Evolutionary conservation across 2,888 invertebrate species (phyloP), one percentile per base, ranked within the genome.

Genomic region (Pseudoips prasinana): DNA sequence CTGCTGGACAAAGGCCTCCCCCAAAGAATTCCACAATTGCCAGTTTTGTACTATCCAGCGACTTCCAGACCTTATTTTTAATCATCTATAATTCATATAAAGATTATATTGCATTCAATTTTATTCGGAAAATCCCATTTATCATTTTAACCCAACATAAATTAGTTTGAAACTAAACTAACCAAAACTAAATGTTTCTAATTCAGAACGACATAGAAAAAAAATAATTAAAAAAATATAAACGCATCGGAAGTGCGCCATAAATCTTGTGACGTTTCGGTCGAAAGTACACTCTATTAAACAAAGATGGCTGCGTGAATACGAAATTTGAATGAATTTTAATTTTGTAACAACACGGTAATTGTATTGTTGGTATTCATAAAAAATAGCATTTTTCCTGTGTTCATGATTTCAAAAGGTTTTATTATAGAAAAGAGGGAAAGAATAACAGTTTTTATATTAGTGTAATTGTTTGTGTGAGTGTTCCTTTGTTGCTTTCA

Each of bases 241-340:
- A 57, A 60, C 53, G 54, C 33, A 56, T 73, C 72, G 78, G 77
- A 77, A 76, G 73, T 66, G 39, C 38, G 57, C 41, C 56, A 71
- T 78, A 78, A 72, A 74, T 77, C 68, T 66, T 57, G 54, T 62
- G 62, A 69, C 59, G 52, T 60, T 58, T 56, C 47, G 46, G 65
- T 65, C 67, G 73, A 71, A 67, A 44, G 49, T 55, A 58, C 59
- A 64, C 56, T 56, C 47, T 40, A 39, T 36, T 36, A 46, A 57
- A 47, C 40, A 51, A 61, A 61, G 6, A 54, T 51, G 54, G 51
- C 43, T 3, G 50, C 38, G 32, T 25, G 40, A 40, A 47, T 39
- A 39, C 37, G 22, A 36, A 52, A 42, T 56, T 57, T 54, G 56
- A 60, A 61, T 61, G 44, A 39, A 27, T 50, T 49, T 28, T 26